Conservation (phyloP, 2,113 vertebrate species). For the Emberiza fucata region DNA sequence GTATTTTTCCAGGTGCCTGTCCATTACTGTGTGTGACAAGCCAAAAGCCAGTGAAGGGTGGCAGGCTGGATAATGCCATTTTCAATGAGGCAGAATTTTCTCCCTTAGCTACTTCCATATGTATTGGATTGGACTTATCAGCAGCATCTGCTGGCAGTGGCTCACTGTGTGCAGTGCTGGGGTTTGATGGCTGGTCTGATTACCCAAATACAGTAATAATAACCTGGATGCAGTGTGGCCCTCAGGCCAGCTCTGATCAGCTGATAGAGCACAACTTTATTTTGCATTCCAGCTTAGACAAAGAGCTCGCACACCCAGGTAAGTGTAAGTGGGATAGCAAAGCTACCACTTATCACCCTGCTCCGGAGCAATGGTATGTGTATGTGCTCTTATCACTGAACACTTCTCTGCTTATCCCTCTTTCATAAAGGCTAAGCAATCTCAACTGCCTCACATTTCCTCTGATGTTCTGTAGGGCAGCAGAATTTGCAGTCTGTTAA, state of each 20-base stretch:
- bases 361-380: neutral
- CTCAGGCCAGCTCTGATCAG: neutral
- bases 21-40: conserved; percentile 18
- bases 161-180: neutral
- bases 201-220: conserved; percentile 12
- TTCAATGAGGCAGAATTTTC: conserved; percentile 42
- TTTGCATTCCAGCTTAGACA: conserved; percentile 21
- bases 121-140: conserved; percentile 18
- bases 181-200: conserved; percentile 29
- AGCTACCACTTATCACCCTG: neutral
- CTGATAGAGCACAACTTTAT: conserved; percentile 6
- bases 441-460: neutral
- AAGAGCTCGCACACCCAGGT: neutral
- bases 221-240: neutral
- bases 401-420: neutral
- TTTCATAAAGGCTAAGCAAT: neutral
- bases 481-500: neutral
- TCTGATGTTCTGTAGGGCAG: neutral
- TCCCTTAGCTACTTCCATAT: conserved; percentile 26
- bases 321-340: neutral
- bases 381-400: neutral
- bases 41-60: conserved; percentile 33
- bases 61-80: conserved; percentile 48
- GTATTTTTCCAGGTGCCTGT: neutral
- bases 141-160: neutral